A percentile compares a stretch with the other conserved stretches of the same genome.
Evolutionary conservation across 2,797 vertebrate species (phyloP).

Genomic region (Ammospiza maritima): DNA sequence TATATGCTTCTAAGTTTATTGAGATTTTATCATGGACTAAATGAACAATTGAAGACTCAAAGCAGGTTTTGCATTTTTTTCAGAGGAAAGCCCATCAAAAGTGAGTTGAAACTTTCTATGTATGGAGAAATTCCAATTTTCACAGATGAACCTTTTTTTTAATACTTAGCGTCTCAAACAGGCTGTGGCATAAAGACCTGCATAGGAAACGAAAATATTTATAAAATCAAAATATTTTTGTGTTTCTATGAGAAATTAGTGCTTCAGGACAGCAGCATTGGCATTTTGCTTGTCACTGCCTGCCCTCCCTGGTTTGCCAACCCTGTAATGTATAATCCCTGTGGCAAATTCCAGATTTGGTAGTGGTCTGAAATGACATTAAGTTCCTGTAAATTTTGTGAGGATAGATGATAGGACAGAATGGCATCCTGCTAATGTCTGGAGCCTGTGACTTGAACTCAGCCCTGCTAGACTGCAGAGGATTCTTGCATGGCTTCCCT

Average conservation of each 20-base stretch:
- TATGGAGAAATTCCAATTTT: not conserved
- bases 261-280: not conserved
- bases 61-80: not conserved
- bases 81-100: not conserved
- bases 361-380: not conserved
- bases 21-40: not conserved
- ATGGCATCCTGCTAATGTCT: not conserved
- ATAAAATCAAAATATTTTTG: not conserved
- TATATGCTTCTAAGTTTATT: not conserved
- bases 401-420: not conserved
- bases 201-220: not conserved
- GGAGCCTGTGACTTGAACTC: not conserved
- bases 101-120: not conserved
- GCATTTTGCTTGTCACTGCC: not conserved
- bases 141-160: not conserved
- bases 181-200: not conserved
- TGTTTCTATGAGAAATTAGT: not conserved
- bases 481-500: not conserved
- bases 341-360: not conserved
- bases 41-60: not conserved
- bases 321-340: not conserved
- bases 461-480: not conserved
- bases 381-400: not conserved
- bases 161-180: not conserved
- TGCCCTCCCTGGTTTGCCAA: not conserved